These are phyloP conservation scores for Enteromius afrohamiltoni DNA, from an alignment of 2,797 vertebrate genomes.

Conservation along the genomic window DNA sequence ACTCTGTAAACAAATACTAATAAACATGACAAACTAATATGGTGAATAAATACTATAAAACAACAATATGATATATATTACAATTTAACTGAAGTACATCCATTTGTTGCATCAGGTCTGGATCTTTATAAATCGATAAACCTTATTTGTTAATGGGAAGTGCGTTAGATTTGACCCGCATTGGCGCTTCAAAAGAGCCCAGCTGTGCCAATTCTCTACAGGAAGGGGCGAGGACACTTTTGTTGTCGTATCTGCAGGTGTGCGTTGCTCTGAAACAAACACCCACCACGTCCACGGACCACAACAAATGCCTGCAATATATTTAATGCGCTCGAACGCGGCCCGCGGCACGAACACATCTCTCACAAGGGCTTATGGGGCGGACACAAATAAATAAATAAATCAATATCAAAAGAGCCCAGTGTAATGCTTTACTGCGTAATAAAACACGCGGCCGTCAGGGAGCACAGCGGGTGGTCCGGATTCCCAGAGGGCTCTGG, in stretches of 20 bases:
- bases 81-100: neutral
- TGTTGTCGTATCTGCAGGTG: slow-evolving; percentile 66
- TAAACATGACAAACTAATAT: too few species aligned
- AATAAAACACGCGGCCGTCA: slow-evolving; percentile 76
- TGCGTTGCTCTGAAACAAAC: slow-evolving; percentile 63
- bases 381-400: slow-evolving; percentile 76
- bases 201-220: slow-evolving; percentile 65
- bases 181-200: neutral
- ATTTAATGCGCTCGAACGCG: slow-evolving; percentile 75
- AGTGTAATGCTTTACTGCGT: slow-evolving; percentile 77
- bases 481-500: slow-evolving; percentile 57
- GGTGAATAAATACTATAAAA: neutral
- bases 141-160: neutral
- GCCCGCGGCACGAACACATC: slow-evolving; percentile 64
- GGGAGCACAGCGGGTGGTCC: slow-evolving; percentile 63
- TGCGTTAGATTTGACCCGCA: neutral
- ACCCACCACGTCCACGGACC: slow-evolving; percentile 67
- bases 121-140: neutral
- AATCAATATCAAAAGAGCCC: slow-evolving; percentile 73
- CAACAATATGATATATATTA: too few species aligned
- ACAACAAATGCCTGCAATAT: slow-evolving; percentile 78
- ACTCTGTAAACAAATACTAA: neutral
- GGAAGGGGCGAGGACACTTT: slow-evolving; percentile 60
- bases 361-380: slow-evolving; percentile 68
- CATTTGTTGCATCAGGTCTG: neutral